Conservation (phyloP, 2,113 vertebrate genomes). For the Chloropsis hardwickii region DNA sequence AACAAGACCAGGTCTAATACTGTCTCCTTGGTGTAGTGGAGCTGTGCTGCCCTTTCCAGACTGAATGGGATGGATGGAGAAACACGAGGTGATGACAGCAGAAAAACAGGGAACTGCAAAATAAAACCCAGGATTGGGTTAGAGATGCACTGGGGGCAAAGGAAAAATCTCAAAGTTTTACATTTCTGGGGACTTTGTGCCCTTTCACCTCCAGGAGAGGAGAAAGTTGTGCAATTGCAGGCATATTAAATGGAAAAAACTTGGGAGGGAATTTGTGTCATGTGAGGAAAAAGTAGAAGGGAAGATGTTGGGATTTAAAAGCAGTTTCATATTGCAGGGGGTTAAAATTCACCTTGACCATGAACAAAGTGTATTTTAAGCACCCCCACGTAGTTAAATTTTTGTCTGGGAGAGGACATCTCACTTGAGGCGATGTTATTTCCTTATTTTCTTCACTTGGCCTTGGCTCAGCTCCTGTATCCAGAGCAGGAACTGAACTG, state of each 20-base stretch:
- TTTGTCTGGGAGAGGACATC: not conserved
- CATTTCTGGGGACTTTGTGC: not conserved
- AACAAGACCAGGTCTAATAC: not conserved
- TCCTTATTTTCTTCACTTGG: not conserved
- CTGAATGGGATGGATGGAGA: not conserved
- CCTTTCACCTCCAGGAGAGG: not conserved
- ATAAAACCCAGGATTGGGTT: not conserved
- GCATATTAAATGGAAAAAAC: not conserved
- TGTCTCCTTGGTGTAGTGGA: not conserved
- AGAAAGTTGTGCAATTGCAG: not conserved
- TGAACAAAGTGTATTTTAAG: not conserved
- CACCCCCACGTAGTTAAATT: fast-evolving
- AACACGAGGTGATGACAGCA: not conserved
- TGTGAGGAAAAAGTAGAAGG: not conserved
- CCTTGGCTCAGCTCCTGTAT: not conserved
- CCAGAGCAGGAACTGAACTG: not conserved
- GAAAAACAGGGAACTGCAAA: not conserved
- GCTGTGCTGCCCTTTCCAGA: not conserved
- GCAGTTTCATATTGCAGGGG: not conserved
- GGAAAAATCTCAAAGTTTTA: not conserved
- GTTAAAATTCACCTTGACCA: not conserved
- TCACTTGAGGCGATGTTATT: fast-evolving
- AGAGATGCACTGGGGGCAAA: not conserved
- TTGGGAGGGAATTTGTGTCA: not conserved
- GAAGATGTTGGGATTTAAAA: not conserved